Percentiles rank a stretch among this genome's conserved stretches.
Conservation (phyloP, 2,888 invertebrate genomes). For the Pocota personata region DNA sequence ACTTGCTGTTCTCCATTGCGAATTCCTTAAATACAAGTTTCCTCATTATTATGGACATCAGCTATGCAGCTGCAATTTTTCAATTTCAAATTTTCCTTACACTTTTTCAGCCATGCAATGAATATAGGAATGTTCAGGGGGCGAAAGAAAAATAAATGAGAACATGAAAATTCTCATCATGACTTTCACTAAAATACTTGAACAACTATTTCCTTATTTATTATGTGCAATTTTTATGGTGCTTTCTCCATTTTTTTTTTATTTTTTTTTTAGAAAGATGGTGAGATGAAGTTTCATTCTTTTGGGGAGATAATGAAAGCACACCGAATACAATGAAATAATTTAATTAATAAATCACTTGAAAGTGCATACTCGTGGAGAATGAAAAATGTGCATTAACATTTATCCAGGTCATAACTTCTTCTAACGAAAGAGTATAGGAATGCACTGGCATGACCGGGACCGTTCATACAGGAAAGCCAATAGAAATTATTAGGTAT, state of each 20-base stretch:
- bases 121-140: background rate
- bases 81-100: slow-evolving; percentile 18
- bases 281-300: background rate
- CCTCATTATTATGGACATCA: slow-evolving; percentile 44
- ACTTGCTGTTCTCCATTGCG: slow-evolving; percentile 16
- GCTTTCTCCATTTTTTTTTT: background rate
- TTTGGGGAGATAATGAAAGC: background rate
- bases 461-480: too few species aligned
- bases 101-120: background rate
- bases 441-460: too few species aligned
- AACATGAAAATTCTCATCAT: slow-evolving; percentile 48
- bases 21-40: slow-evolving; percentile 42
- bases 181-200: slow-evolving; percentile 53
- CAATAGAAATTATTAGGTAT: too few species aligned
- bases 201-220: slow-evolving; percentile 44
- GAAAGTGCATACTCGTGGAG: slow-evolving; percentile 20
- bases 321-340: background rate
- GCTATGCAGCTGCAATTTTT: slow-evolving; percentile 39
- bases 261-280: background rate
- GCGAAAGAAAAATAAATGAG: background rate
- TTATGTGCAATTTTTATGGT: slow-evolving; percentile 30
- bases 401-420: slow-evolving; percentile 17
- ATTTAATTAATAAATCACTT: slow-evolving; percentile 58
- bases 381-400: slow-evolving; percentile 28
- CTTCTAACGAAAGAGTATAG: too few species aligned